Conservation (phyloP, 2,113 vertebrate genomes). For the Lipophrys pholis region DNA sequence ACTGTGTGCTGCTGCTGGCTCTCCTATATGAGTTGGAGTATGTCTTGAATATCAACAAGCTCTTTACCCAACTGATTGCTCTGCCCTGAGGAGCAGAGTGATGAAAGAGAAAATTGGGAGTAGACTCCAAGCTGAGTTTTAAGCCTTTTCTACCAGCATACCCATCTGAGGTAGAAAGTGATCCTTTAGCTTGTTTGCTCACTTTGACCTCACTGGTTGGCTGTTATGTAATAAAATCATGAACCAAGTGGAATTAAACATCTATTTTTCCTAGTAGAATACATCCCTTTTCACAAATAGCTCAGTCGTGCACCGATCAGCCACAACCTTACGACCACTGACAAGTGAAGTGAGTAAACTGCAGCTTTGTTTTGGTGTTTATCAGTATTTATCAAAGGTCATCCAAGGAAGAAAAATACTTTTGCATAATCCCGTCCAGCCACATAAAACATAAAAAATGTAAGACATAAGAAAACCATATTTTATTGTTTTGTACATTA, state of each 20-base stretch:
- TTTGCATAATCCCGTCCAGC: too few species aligned
- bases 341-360: too few species aligned
- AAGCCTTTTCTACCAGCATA: constrained; percentile 30
- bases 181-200: constrained; percentile 24
- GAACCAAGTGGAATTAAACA: constrained; percentile 3
- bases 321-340: too few species aligned
- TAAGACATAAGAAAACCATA: too few species aligned
- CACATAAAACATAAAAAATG: too few species aligned
- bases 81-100: constrained; percentile 34
- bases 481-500: too few species aligned
- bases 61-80: constrained; percentile 47
- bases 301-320: too few species aligned
- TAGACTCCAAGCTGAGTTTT: constrained; percentile 42
- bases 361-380: too few species aligned
- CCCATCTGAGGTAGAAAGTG: constrained; percentile 17
- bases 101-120: constrained; percentile 49
- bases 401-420: too few species aligned
- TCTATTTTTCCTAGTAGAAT: neutral
- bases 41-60: constrained; percentile 46
- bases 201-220: constrained; percentile 1
- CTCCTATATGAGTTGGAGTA: constrained; percentile 23
- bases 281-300: neutral
- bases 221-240: constrained; percentile 1
- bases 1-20: constrained; percentile 1
- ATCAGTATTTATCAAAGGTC: too few species aligned